Percentiles rank a stretch among this genome's conserved stretches.
Conservation (phyloP, 2,113 vertebrate genomes). For the Periophthalmus modestus region DNA sequence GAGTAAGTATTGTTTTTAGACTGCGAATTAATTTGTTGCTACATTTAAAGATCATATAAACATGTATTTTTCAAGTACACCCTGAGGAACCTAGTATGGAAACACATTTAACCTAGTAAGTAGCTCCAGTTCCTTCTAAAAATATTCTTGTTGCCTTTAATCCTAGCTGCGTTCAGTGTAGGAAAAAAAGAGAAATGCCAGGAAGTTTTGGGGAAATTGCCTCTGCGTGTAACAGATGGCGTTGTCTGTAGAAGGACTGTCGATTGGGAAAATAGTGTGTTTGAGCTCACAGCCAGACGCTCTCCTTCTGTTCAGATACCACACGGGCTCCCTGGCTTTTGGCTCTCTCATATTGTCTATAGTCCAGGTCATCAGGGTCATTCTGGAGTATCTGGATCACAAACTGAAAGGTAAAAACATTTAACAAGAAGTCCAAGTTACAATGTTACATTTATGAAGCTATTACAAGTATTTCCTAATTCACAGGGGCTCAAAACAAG, state of each 20-base stretch:
- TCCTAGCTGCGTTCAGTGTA: background rate
- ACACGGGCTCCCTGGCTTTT: slow-evolving; percentile 92
- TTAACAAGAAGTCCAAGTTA: background rate
- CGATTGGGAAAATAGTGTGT: background rate
- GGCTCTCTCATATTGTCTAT: slow-evolving; percentile 90
- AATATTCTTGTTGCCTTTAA: background rate
- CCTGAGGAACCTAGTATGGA: background rate
- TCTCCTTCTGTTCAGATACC: slow-evolving; percentile 80
- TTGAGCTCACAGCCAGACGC: slow-evolving; percentile 13
- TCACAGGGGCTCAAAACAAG: slow-evolving; percentile 85
- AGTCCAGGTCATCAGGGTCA: slow-evolving; percentile 88
- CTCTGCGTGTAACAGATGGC: slow-evolving; percentile 10
- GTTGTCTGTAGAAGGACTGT: background rate
- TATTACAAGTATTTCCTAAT: background rate
- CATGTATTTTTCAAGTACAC: background rate
- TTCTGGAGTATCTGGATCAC: slow-evolving; percentile 92
- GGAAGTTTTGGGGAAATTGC: slow-evolving; percentile 3
- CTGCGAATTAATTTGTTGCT: too few relatives aligned
- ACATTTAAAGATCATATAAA: too few relatives aligned
- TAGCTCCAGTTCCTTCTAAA: background rate
- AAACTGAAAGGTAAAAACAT: slow-evolving; percentile 85
- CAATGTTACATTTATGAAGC: background rate
- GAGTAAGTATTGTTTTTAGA: too few relatives aligned
- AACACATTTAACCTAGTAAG: background rate
- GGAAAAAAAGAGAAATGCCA: background rate